Percentiles rank a stretch among this genome's conserved stretches.
Conservation (phyloP, 2,888 invertebrate species). For the Melinopterus prodromus region DNA sequence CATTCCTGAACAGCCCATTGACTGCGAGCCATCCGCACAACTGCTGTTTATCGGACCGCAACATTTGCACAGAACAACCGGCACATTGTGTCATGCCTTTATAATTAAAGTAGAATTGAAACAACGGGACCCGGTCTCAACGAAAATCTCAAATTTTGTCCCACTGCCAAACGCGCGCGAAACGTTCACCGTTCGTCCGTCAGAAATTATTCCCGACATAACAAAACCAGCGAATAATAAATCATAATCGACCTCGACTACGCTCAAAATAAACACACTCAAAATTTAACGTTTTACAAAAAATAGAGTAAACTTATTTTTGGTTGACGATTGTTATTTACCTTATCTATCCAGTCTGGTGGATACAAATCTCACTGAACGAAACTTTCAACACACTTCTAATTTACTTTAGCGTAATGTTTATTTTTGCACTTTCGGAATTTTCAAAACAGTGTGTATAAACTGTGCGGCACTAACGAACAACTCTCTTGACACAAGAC, state of each 20-base stretch:
- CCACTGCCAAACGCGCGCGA: neutral
- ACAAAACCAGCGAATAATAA: neutral
- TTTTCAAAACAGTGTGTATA: neutral
- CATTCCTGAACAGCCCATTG: neutral
- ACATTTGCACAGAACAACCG: slow-evolving; percentile 4
- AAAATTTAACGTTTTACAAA: neutral
- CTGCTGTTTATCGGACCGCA: neutral
- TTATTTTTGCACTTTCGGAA: neutral
- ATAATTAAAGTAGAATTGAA: neutral
- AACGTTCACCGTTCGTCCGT: neutral
- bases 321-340: neutral
- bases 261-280: neutral
- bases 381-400: neutral
- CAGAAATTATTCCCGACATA: neutral
- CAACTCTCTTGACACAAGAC: neutral
- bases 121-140: neutral
- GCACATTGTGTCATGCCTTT: neutral
- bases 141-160: neutral
- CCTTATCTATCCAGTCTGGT: neutral
- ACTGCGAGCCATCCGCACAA: neutral
- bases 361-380: neutral
- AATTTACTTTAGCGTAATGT: neutral
- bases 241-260: neutral
- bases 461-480: neutral
- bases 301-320: neutral